Conservation (phyloP, 2,113 vertebrate genomes). For the Ammodytes marinus region DNA sequence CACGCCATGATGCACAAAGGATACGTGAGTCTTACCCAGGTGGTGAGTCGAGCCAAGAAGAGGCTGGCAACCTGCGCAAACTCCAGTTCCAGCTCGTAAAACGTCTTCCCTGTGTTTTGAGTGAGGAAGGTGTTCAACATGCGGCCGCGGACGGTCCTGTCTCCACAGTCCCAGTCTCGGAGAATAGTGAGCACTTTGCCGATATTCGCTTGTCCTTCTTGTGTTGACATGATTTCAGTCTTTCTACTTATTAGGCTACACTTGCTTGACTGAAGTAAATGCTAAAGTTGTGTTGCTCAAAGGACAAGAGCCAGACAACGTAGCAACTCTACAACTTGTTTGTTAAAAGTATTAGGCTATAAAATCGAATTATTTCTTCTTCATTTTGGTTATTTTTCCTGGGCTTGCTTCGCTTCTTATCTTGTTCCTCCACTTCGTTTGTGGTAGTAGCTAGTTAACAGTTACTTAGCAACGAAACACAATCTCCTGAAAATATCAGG, state of each 20-base stretch:
- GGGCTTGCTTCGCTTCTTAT: background rate
- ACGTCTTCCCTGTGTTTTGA: constrained; percentile 83
- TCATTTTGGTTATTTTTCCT: background rate
- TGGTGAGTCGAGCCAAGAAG: constrained; percentile 88
- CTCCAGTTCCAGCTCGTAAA: constrained; percentile 87
- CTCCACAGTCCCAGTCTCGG: constrained; percentile 87
- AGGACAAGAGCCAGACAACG: background rate
- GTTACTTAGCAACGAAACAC: constrained; percentile 51
- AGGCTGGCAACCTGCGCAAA: constrained; percentile 89
- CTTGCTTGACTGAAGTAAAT: background rate
- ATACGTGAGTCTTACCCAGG: constrained; percentile 90
- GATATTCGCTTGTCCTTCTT: constrained; percentile 82
- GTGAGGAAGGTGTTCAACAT: constrained; percentile 86
- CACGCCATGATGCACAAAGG: constrained; percentile 52
- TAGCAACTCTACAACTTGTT: background rate
- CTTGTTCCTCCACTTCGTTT: background rate
- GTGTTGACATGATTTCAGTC: constrained; percentile 74
- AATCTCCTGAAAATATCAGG: background rate
- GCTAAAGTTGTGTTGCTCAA: no score
- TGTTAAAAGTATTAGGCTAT: background rate
- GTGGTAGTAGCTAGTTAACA: background rate
- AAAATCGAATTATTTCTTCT: background rate
- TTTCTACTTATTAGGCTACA: background rate
- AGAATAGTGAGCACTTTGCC: constrained; percentile 85
- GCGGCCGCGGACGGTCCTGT: constrained; percentile 64